Conservation (phyloP, 92 coral and sea anemone genomes). For the Epizoanthus stellaris region DNA sequence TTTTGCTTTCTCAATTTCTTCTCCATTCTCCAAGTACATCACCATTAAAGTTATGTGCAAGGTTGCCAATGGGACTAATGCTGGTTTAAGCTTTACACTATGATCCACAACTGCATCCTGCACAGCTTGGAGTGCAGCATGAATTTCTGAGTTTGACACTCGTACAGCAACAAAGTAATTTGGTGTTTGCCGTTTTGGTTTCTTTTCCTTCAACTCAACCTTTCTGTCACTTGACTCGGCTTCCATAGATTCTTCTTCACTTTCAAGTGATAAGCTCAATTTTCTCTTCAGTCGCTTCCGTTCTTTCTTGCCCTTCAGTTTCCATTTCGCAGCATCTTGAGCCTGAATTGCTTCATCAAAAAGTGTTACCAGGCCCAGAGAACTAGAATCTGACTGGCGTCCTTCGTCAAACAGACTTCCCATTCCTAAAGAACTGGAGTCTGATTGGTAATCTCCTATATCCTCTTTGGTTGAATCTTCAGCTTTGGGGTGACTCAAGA, state of each 20-base stretch:
- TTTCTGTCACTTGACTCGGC: neutral
- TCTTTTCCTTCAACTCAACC: constrained; percentile 15
- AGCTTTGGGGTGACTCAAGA: neutral
- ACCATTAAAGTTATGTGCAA: constrained; percentile 92
- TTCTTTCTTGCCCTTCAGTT: constrained; percentile 35
- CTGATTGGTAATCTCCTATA: neutral
- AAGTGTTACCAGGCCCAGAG: constrained; percentile 58
- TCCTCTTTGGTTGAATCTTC: neutral
- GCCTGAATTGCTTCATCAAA: constrained; percentile 53
- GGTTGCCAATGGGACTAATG: constrained; percentile 80
- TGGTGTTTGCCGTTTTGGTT: constrained; percentile 65
- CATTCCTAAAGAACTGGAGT: constrained; percentile 33
- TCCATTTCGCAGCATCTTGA: constrained; percentile 36
- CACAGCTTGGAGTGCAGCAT: constrained; percentile 65
- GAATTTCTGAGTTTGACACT: constrained; percentile 84
- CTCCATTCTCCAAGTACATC: constrained; percentile 72
- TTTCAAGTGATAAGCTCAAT: constrained; percentile 20
- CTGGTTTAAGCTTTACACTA: constrained; percentile 69
- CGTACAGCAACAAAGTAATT: constrained; percentile 91
- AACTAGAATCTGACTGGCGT: constrained; percentile 30
- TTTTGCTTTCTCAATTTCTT: constrained; percentile 69
- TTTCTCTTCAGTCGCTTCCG: constrained; percentile 25
- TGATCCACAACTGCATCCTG: constrained; percentile 79
- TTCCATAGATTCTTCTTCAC: constrained; percentile 36
- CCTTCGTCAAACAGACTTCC: constrained; percentile 41